Evolutionary conservation across 2,797 vertebrate species (phyloP), one percentile per base, ranked within the genome.

Genomic region (Notoglanidium macrostoma): DNA sequence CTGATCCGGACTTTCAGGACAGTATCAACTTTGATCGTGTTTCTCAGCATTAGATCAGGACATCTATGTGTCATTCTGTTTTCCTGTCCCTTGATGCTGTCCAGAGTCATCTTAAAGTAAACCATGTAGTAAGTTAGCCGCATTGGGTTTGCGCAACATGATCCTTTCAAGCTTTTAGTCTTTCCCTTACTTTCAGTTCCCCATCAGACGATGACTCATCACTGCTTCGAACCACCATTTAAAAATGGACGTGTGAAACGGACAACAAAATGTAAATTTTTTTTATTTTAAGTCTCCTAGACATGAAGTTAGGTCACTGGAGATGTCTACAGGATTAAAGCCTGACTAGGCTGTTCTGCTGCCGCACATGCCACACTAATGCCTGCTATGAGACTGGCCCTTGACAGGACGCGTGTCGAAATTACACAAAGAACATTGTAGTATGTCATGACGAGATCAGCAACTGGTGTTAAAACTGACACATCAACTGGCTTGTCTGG

Each of bases 121-220:
- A n/a, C 2, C 81, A 29, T 68, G 61, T 15, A n/a, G 15, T 46
- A 59, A 55, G 46, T 15, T 19, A 54, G 46, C 17, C 14, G 15
- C 7, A 15, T 61, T 23, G 35, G 63, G 61, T 77, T 86, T 85
- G 72, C 26, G 63, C 72, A 86, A 78, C 83, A 57, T 23, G 5
- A 54, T 51, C 21, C 15, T 73, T 81, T 23, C 55, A 35, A 51
- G 17, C 19, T 32, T 40, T 29, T 80, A 19, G 59, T 23, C 1
- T 73, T 74, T 35, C 17, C 26, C 70, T n/a, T 15, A 46, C 10
- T 88, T 21, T 86, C 61, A 86, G 84, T 86, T 88, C 87, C 84
- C 11, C 29, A 46, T 76, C 0, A 23, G 9, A 29, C 26, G 1
- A 44, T 40, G 80, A 63, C 40, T 81, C 23, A 54, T 65, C 55